Evolutionary conservation across 2,113 vertebrate genomes (phyloP).

Genomic region (Upupa epops): DNA sequence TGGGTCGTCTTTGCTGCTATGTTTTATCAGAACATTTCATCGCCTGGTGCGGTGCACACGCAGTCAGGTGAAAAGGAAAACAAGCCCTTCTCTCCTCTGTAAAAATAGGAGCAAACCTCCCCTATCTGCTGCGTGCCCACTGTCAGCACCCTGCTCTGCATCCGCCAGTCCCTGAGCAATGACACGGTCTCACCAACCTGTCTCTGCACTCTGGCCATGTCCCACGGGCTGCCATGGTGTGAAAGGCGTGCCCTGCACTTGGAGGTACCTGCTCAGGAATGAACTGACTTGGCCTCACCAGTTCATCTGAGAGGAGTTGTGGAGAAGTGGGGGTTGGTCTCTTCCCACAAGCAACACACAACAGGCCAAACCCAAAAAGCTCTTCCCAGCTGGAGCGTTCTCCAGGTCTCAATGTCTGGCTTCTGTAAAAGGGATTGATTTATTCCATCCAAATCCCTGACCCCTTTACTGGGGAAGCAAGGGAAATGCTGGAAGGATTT

Average conservation of each 20-base stretch:
- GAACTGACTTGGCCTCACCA: too few species aligned
- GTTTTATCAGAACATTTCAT: neutral
- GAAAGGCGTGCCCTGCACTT: neutral
- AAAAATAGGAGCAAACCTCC: neutral
- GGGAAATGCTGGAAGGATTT: neutral
- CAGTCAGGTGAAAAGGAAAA: conserved; percentile 7
- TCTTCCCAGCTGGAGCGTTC: neutral
- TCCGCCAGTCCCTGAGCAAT: neutral
- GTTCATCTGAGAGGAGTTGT: too few species aligned
- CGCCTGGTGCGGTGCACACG: rapidly evolving
- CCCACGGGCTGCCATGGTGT: neutral
- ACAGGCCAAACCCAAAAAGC: too few species aligned
- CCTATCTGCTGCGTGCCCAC: neutral
- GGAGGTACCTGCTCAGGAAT: neutral
- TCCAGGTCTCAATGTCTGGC: neutral
- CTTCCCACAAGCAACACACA: too few species aligned
- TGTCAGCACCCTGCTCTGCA: neutral
- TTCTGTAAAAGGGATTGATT: neutral
- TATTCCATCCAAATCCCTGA: neutral
- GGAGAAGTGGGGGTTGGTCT: too few species aligned
- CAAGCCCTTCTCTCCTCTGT: neutral
- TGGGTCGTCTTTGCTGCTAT: neutral
- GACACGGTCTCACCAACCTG: neutral
- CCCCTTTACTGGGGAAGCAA: neutral
- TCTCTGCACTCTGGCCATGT: neutral